A percentile compares a stretch with the other conserved stretches of the same genome.
phyloP scores from a whole-genome alignment of 2,888 invertebrate genomes.

The Cryptocheilus praepositus region DNA sequence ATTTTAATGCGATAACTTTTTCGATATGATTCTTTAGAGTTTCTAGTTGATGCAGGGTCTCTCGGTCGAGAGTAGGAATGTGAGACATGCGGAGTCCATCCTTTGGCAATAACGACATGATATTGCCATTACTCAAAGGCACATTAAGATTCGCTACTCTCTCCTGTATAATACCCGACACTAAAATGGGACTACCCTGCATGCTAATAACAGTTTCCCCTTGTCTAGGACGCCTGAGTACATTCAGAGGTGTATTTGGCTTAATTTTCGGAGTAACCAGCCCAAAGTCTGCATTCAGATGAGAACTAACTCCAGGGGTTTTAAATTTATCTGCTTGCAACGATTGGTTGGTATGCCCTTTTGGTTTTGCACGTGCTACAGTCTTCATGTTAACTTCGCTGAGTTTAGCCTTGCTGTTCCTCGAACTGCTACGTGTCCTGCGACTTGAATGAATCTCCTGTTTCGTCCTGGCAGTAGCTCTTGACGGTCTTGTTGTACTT shows the following conservation, averaged over 20 bases:
- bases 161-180: slow-evolving; percentile 75
- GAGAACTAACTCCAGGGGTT: slow-evolving; percentile 54
- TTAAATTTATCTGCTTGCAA: slow-evolving; percentile 45
- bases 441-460: slow-evolving; percentile 6
- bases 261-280: slow-evolving; percentile 76
- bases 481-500: slow-evolving; percentile 38
- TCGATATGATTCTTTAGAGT: slow-evolving; percentile 64
- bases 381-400: slow-evolving; percentile 28
- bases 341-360: slow-evolving; percentile 11
- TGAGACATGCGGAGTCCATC: slow-evolving; percentile 73
- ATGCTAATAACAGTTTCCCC: slow-evolving; percentile 83
- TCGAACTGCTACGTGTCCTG: slow-evolving; percentile 50
- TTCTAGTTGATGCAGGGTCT: slow-evolving; percentile 62
- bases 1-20: slow-evolving; percentile 56
- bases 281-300: slow-evolving; percentile 32
- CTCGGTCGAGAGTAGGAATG: slow-evolving; percentile 72
- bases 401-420: slow-evolving; percentile 41
- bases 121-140: slow-evolving; percentile 79
- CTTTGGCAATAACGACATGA: slow-evolving; percentile 80
- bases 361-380: slow-evolving; percentile 9
- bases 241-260: slow-evolving; percentile 79
- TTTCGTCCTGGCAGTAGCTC: slow-evolving; percentile 13
- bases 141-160: slow-evolving; percentile 81
- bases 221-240: slow-evolving; percentile 79
- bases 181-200: slow-evolving; percentile 82